A percentile compares a stretch with the other conserved stretches of the same genome.
These are phyloP conservation scores for Sinocyclocheilus anshuiensis DNA, from an alignment of 2,113 vertebrate species.

Conservation along the genomic window DNA sequence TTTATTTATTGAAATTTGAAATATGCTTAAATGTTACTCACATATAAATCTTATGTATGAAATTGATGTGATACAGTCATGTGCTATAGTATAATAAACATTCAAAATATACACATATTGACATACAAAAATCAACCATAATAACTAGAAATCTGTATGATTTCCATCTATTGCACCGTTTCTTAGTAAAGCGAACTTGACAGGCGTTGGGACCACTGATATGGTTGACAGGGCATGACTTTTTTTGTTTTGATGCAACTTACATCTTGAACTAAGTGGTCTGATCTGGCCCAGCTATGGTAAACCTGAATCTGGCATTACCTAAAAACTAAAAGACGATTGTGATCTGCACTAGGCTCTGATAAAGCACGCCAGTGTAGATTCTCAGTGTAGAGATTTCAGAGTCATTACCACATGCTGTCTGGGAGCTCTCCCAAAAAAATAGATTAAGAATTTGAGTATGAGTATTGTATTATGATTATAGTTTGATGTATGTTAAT, in stretches of 20 bases:
- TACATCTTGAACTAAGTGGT: neutral
- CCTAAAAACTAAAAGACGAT: neutral
- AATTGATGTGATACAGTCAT: too few species aligned
- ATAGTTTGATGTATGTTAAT: conserved; percentile 22
- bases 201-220: neutral
- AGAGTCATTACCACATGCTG: neutral
- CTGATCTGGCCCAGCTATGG: neutral
- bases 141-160: too few species aligned
- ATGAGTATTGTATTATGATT: neutral
- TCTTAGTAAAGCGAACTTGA: too few species aligned
- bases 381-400: neutral
- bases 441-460: neutral
- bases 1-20: neutral
- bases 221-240: neutral
- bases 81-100: too few species aligned
- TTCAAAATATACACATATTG: too few species aligned
- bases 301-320: neutral
- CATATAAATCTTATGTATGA: too few species aligned
- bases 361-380: neutral
- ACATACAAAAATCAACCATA: too few species aligned
- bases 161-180: too few species aligned
- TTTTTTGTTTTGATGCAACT: neutral
- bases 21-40: too few species aligned
- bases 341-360: neutral
- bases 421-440: neutral